Evolutionary conservation across 1,140 invertebrate species (phyloP).

Genomic region (Palaemon carinicauda): DNA sequence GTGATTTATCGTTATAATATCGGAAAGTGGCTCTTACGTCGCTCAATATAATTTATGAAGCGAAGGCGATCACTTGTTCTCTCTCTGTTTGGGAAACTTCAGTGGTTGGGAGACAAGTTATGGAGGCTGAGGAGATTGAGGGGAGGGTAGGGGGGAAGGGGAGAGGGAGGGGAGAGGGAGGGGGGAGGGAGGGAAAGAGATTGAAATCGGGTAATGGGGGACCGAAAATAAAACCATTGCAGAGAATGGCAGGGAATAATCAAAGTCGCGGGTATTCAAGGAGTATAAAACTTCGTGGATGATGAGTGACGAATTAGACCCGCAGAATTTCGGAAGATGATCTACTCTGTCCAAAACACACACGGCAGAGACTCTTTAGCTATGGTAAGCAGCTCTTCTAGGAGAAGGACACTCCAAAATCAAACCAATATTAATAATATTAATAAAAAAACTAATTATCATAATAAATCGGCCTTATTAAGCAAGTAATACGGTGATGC

Average conservation of each 20-base stretch:
- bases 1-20: slow-evolving; percentile 53
- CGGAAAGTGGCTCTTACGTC: slow-evolving; percentile 50
- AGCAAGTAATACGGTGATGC: too few relatives aligned
- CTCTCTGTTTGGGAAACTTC: background rate
- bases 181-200: background rate
- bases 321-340: too few relatives aligned
- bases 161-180: background rate
- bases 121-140: background rate
- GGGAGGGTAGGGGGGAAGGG: background rate
- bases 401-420: too few relatives aligned
- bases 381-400: too few relatives aligned
- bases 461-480: too few relatives aligned
- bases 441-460: too few relatives aligned
- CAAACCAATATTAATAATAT: too few relatives aligned
- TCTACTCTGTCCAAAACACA: background rate
- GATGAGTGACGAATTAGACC: background rate
- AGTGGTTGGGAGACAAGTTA: background rate
- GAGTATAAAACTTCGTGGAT: background rate
- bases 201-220: background rate
- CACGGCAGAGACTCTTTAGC: background rate
- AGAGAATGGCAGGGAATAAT: background rate
- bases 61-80: slow-evolving; percentile 41
- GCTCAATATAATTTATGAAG: slow-evolving; percentile 40
- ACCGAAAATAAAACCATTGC: background rate
- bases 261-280: background rate